Evolutionary conservation across 2,113 vertebrate genomes (phyloP), one percentile per base, ranked within the genome.

Genomic region (Mus musculus): DNA sequence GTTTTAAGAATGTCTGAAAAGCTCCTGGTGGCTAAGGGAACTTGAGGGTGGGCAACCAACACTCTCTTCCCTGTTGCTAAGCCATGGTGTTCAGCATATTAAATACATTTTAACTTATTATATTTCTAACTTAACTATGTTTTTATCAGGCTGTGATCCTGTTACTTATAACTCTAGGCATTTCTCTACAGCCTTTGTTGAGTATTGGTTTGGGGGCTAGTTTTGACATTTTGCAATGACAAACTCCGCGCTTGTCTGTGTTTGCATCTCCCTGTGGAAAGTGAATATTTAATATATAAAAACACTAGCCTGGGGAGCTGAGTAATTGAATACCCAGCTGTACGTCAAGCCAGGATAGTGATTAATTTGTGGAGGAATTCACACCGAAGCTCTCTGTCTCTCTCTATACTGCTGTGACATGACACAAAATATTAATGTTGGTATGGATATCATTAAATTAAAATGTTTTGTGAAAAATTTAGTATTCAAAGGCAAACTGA

Each of bases 301-400:
- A 96, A 80, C 69, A 82, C 49, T 65, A 95, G 42, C 54, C 28
- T 46, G 13, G 14, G 22, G 67, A 88, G 13, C 20, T 95, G 33
- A 87, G 78, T 95, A 96, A 95, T 39, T 96, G 73, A 96, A 95
- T 96, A 49, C 11, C 54, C 93, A 88, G 80, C 67, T 76, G 13
- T 89, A 67, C 26, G 65, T 92, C 76, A 90, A 49, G 91, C 30
- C 22, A 76, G 86, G 33, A 6, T 89, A 46, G 30, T 90, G 86
- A 95, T 91, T 88, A 78, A 89, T 95, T 96, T 95, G 42, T 24
- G 6, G 9, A 92, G n/a, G n/a, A 96, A 89, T 85, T 95, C 20
- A 39, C 61, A 65, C 30, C 78, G 61, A 86, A 84, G 69, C 7
- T 88, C 61, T 80, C 10, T 72, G 84, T 73, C 78, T 90, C 36